Evolutionary conservation across 2,888 invertebrate species (phyloP), one percentile per base, ranked within the genome.

Genomic region (Ophonus ardosiacus): DNA sequence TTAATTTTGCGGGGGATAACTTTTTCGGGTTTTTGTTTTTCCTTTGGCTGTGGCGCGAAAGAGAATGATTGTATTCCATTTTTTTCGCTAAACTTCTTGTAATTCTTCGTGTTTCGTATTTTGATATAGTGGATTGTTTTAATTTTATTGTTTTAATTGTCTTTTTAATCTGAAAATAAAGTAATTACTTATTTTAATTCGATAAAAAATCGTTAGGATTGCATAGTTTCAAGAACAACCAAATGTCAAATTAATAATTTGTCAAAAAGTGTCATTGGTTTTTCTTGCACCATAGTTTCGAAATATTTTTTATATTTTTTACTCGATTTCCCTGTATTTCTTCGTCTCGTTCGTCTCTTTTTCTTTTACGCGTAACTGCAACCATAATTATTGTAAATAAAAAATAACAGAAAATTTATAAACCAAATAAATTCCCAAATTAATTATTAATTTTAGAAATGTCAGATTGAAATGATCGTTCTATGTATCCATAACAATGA

Each of bases 1-100:
- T 61, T 18, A 61, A 18, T 65, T 31, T 65, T 65, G 21, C n/a
- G 13, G 24, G n/a, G 10, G 7, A 21, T 31, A 71, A 40, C 8
- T 43, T 74, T 18, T 74, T 74, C 1, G 71, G 18, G 18, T 74
- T 17, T 43, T 43, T 74, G 18, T 43, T 74, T 43, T 74, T 74
- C 43, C 13, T 74, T 18, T 18, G 8, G 0, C 15, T 18, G 10
- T 43, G 43, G 10, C 71, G 71, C 17, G 71, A 74, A 51, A 10
- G 8, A 18, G 7, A 17, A 43, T 18, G 43, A 43, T 74, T 68
- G 56, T 56, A 38, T 31, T 82, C 71, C 56, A 82, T 56, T 71
- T 57, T 71, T 57, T 82, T 81, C 10, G 81, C 81, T 15, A 68
- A 6, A 1, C 24, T 13, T 63, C 81, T 65, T n/a, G 82, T 82